Conservation (phyloP, 2,113 vertebrate species). For the Eurypyga helias region DNA sequence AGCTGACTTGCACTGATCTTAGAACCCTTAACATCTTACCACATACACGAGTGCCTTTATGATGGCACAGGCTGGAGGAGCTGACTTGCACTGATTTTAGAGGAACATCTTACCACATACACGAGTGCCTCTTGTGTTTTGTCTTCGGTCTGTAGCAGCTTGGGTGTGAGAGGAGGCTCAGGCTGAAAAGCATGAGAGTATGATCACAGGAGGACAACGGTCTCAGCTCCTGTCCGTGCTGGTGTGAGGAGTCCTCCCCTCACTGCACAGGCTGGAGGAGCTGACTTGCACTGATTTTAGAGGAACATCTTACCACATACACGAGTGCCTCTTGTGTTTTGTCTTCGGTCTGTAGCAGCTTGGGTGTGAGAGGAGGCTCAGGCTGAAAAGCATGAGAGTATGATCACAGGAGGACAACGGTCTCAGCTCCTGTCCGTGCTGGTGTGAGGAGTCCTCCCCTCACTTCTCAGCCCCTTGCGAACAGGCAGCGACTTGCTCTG, state of each 20-base stretch:
- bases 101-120: too few relatives aligned
- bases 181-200: not conserved
- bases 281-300: not conserved
- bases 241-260: not conserved
- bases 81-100: too few relatives aligned
- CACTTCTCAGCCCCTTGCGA: not conserved
- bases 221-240: not conserved
- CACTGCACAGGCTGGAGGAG: not conserved
- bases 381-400: not conserved
- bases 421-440: not conserved
- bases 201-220: fast-evolving
- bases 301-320: not conserved
- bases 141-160: not conserved
- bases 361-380: not conserved
- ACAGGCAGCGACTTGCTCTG: not conserved
- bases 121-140: too few relatives aligned
- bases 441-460: not conserved
- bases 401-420: fast-evolving
- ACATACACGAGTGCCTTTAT: too few relatives aligned
- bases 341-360: not conserved
- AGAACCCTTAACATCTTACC: too few relatives aligned
- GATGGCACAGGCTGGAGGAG: too few relatives aligned
- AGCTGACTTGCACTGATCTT: too few relatives aligned
- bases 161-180: not conserved
- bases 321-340: not conserved